A percentile compares a stretch with the other conserved stretches of the same genome.
These are phyloP conservation scores for Cuniculus paca DNA, from an alignment of 2,797 vertebrate genomes.

Conservation along the genomic window DNA sequence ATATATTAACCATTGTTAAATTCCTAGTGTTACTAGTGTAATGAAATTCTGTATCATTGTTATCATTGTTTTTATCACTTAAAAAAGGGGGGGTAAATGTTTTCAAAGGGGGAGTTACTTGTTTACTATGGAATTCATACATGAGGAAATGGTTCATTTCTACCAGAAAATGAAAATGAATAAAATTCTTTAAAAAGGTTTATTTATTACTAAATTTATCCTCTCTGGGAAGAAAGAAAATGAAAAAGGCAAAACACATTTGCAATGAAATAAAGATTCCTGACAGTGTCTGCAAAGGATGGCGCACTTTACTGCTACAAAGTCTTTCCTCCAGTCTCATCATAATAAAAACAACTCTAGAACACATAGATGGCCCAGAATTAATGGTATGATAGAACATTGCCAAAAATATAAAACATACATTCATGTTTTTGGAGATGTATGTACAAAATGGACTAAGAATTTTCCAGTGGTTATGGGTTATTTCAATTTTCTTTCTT, in stretches of 20 bases:
- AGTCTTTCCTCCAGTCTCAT: not conserved
- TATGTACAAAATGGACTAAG: not conserved
- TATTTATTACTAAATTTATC: slow-evolving; percentile 80
- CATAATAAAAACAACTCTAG: not conserved
- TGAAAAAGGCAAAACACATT: slow-evolving; percentile 61
- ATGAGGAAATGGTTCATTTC: not conserved
- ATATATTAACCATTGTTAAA: no score
- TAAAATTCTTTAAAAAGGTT: slow-evolving; percentile 71
- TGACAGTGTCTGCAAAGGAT: slow-evolving; percentile 55
- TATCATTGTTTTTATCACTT: no score
- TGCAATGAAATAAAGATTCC: slow-evolving; percentile 73
- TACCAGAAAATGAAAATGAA: slow-evolving; percentile 74
- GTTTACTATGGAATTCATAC: not conserved
- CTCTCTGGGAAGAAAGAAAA: slow-evolving; percentile 63
- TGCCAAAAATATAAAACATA: slow-evolving; percentile 2
- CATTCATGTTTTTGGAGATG: not conserved
- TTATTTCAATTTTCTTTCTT: not conserved
- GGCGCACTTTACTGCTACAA: slow-evolving; percentile 70
- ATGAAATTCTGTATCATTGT: no score
- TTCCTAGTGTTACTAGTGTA: no score
- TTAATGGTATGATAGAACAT: not conserved
- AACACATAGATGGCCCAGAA: not conserved
- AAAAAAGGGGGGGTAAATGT: not conserved
- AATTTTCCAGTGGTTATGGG: not conserved
- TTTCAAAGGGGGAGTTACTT: not conserved